Evolutionary conservation across 2,888 invertebrate species (phyloP), one percentile per base, ranked within the genome.

Genomic region (Leptopilina myrica): DNA sequence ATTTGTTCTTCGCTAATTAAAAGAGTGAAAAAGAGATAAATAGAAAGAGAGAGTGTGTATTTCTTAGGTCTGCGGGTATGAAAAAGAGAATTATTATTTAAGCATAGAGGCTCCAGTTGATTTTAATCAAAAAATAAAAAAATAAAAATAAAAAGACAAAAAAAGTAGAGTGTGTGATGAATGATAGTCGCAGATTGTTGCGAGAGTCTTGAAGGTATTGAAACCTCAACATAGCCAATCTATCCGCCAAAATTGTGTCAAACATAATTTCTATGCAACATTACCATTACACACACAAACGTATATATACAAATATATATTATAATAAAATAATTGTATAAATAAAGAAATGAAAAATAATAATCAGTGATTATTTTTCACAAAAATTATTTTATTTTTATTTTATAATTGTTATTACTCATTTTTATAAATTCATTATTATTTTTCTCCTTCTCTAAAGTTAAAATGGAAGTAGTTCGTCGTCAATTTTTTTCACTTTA

Each of bases 241-340:
- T 87, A 83, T 84, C 77, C 81, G 88, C 88, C 88, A 88, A 88
- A 88, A 86, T 86, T 84, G 88, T 88, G 88, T 88, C 88, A 88
- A 88, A 88, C 84, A 82, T 88, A 87, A 86, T 88, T 88, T 88
- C 87, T 87, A 87, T 87, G 86, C 86, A 83, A 86, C 85, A 84
- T 83, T 84, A 56, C 77, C 82, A 80, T 64, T 81, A 77, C 64
- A 76, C 84, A 87, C 84, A 87, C 83, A 84, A 49, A 49, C 82
- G 80, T 83, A 81, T 80, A 82, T 81, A 82, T 81, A 85, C 84
- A 86, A 82, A 84, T 83, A 84, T 87, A 86, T 87, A 84, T 87
- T 85, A 86, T 87, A 87, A 86, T 88, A 87, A 86, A 87, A 87
- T 85, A 86, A 88, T 87, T 88, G 87, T 86, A 88, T 88, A 88